Evolutionary conservation across 2,888 invertebrate genomes (phyloP).

Genomic region (Hymenopus coronatus): DNA sequence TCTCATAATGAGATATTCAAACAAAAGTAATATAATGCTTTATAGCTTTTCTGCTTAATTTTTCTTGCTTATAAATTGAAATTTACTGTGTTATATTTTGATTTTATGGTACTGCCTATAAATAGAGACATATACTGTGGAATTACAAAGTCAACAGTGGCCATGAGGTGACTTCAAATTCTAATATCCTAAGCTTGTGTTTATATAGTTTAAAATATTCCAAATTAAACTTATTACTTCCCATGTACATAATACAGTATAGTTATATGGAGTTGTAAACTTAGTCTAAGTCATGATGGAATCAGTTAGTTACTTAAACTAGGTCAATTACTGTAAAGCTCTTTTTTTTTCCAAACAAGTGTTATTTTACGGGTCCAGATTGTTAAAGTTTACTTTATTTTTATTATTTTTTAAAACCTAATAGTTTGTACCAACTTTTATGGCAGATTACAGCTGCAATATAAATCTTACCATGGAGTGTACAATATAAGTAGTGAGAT

Average conservation of each 20-base stretch:
- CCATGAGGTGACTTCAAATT: background rate
- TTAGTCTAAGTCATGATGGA: background rate
- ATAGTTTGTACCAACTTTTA: constrained; percentile 6
- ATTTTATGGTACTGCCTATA: background rate
- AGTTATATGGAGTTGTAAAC: background rate
- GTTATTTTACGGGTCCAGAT: constrained; percentile 29
- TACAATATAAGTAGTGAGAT: background rate
- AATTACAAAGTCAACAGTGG: background rate
- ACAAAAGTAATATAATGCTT: background rate
- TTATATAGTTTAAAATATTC: background rate
- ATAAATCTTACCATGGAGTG: background rate
- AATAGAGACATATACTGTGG: background rate
- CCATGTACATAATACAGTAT: background rate
- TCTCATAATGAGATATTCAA: background rate
- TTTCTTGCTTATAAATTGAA: background rate
- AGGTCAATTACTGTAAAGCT: background rate
- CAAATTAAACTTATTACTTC: background rate
- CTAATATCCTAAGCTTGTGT: background rate
- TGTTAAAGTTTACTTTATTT: constrained; percentile 12
- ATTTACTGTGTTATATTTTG: background rate
- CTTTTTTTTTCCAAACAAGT: background rate
- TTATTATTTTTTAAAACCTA: constrained; percentile 12
- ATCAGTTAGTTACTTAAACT: background rate
- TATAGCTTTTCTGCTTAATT: background rate
- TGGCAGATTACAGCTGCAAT: background rate